A percentile compares a stretch with the other conserved stretches of the same genome.
phyloP scores from a whole-genome alignment of 2,797 vertebrate species.

The Mormyrops boulengeri region DNA sequence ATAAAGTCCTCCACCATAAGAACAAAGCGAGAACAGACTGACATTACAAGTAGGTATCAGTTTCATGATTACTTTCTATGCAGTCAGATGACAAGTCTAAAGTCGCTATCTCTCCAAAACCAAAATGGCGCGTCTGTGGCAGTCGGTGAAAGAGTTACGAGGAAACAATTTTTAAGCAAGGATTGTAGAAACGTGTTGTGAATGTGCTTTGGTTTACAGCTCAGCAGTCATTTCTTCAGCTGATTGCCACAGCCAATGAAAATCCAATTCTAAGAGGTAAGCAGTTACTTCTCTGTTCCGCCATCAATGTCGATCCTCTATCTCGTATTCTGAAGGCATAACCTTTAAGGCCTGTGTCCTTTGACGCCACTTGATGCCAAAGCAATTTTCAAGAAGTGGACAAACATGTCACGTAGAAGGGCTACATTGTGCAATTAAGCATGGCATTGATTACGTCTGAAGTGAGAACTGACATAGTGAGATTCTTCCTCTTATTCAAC shows the following conservation, averaged over 20 bases:
- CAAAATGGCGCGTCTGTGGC: neutral
- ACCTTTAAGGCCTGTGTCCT: neutral
- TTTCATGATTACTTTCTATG: neutral
- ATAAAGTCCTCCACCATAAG: constrained; percentile 42
- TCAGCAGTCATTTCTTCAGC: constrained; percentile 52
- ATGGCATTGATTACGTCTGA: neutral
- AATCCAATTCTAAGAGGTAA: constrained; percentile 52
- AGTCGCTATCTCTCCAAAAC: neutral
- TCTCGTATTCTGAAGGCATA: neutral
- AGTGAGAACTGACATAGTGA: neutral
- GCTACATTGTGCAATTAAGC: neutral
- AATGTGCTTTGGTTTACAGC: constrained; percentile 42
- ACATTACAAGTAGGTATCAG: constrained; percentile 45
- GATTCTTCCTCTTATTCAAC: neutral
- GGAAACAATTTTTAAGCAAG: neutral
- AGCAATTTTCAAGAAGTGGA: neutral
- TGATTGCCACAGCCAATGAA: constrained; percentile 51
- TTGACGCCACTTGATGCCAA: neutral
- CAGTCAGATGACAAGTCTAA: neutral
- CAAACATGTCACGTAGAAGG: neutral
- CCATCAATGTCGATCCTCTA: neutral
- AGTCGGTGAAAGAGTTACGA: neutral
- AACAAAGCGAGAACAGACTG: constrained; percentile 47
- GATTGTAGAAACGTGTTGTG: neutral
- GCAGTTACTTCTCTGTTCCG: neutral